Percentiles rank a stretch among this genome's conserved stretches.
Evolutionary conservation across 2,113 vertebrate genomes (phyloP).

Genomic region (Tapirus terrestris): DNA sequence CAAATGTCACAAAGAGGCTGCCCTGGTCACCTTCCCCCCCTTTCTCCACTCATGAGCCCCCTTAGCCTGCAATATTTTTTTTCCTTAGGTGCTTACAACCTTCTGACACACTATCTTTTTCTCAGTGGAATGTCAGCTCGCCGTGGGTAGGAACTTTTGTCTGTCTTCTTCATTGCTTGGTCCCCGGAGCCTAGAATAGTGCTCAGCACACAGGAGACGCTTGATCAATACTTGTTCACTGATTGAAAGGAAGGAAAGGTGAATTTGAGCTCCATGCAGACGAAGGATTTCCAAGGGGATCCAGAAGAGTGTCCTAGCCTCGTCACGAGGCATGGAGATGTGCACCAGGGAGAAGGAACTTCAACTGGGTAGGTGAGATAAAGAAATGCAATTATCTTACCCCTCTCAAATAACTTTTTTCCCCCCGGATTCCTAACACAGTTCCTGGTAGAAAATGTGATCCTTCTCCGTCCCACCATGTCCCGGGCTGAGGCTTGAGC

Average conservation of each 20-base stretch:
- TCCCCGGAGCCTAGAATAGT: background rate
- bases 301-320: background rate
- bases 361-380: background rate
- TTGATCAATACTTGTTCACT: background rate
- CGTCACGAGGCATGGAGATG: background rate
- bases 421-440: background rate
- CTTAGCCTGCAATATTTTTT: background rate
- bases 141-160: background rate
- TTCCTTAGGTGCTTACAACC: background rate
- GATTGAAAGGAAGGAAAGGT: background rate
- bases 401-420: background rate
- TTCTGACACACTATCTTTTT: background rate
- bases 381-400: background rate
- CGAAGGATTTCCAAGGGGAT: background rate
- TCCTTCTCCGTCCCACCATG: background rate
- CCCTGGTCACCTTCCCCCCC: background rate
- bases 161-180: background rate
- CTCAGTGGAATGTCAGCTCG: background rate
- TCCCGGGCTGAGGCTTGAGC: background rate
- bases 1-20: background rate
- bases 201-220: background rate
- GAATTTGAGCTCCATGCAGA: background rate
- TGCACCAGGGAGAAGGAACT: background rate
- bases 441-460: background rate
- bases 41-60: background rate